Conservation (phyloP, 2,797 vertebrate genomes). For the Mallotus villosus region DNA sequence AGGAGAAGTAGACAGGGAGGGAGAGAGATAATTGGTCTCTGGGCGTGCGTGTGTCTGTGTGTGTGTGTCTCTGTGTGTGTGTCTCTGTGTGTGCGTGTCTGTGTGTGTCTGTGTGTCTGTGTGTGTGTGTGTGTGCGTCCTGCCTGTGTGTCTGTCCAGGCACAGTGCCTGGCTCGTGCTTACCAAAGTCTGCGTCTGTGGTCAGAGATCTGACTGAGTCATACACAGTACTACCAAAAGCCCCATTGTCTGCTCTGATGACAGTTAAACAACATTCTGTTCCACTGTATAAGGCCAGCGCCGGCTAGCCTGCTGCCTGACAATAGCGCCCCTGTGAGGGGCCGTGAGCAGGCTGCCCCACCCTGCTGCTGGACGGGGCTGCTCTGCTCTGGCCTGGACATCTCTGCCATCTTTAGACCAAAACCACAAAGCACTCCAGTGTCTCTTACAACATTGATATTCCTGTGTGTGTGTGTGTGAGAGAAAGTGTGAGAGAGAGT, state of each 20-base stretch:
- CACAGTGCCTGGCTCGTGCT: constrained; percentile 63
- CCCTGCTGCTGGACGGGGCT: constrained; percentile 36
- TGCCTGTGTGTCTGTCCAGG: constrained; percentile 21
- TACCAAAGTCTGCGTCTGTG: constrained; percentile 50
- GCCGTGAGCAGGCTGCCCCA: constrained; percentile 36
- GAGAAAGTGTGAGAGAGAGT: no score
- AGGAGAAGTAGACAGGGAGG: no score
- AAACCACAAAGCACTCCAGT: constrained; percentile 41
- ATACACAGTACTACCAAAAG: constrained; percentile 55
- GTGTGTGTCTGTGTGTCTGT: constrained; percentile 26
- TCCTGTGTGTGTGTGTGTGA: constrained; percentile 25
- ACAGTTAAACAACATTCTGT: constrained; percentile 60
- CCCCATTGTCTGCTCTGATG: constrained; percentile 60
- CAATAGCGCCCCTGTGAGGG: constrained; percentile 64
- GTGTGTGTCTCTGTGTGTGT: background rate
- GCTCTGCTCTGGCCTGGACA: constrained; percentile 37
- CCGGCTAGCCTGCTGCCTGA: constrained; percentile 48
- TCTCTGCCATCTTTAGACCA: background rate
- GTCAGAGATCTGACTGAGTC: constrained; percentile 63
- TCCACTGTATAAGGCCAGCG: constrained; percentile 52
- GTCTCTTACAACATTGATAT: constrained; percentile 27
- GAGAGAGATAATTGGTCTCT: background rate
- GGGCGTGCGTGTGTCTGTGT: no score
- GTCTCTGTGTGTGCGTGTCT: no score
- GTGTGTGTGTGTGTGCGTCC: constrained; percentile 26